Percentiles rank a stretch among this genome's conserved stretches.
Evolutionary conservation across 2,797 vertebrate genomes (phyloP).

Genomic region (Triplophysa yarkandensis): DNA sequence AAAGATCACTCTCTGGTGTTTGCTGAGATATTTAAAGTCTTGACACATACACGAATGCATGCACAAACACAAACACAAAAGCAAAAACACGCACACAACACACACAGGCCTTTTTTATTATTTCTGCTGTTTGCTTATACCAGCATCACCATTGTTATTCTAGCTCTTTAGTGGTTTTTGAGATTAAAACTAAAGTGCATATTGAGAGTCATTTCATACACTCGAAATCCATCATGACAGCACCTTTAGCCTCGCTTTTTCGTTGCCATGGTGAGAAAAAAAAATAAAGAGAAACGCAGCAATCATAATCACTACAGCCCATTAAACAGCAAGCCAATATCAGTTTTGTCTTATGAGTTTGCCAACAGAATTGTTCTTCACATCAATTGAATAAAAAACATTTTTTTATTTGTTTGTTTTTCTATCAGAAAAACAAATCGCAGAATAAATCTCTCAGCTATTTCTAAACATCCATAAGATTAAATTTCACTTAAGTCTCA

Average conservation of each 20-base stretch:
- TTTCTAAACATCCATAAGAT: no score
- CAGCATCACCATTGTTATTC: neutral
- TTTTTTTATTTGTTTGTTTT: neutral
- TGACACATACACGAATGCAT: no score
- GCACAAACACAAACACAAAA: no score
- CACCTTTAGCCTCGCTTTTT: neutral
- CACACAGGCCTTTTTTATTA: neutral
- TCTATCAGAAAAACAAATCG: no score
- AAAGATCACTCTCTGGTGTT: neutral
- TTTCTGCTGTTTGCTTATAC: neutral
- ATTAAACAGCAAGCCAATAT: neutral
- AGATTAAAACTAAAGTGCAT: neutral
- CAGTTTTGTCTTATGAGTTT: neutral
- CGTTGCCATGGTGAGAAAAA: conserved; percentile 14
- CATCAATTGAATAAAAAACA: neutral
- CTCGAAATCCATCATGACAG: neutral
- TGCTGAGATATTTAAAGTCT: neutral
- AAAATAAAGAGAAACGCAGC: neutral
- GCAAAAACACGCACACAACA: no score
- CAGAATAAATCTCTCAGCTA: no score
- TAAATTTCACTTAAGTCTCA: no score
- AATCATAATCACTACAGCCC: neutral
- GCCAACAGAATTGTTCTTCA: conserved; percentile 2
- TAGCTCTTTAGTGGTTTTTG: neutral
- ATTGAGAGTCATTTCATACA: neutral